Evolutionary conservation across 2,888 invertebrate species (phyloP).

Genomic region (Proisotoma minuta): DNA sequence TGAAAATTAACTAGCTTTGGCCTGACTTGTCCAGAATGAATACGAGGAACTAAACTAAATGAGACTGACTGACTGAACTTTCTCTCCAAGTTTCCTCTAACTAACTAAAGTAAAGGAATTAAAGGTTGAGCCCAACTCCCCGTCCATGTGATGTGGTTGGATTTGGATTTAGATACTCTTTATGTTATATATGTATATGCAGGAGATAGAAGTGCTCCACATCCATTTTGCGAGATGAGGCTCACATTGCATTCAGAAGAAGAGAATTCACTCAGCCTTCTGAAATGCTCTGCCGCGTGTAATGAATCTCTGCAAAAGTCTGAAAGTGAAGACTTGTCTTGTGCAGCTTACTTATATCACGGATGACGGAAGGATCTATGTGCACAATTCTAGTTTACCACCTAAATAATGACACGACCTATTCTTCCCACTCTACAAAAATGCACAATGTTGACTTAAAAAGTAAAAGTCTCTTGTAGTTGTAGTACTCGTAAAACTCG

Average conservation of each 20-base stretch:
- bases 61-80: slow-evolving; percentile 2
- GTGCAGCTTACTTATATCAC: background rate
- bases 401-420: no score
- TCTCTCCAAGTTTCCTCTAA: background rate
- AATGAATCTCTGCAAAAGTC: slow-evolving; percentile 13
- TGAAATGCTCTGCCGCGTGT: slow-evolving; percentile 5
- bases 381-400: no score
- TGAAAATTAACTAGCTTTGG: slow-evolving; percentile 16
- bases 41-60: background rate
- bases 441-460: no score
- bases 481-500: no score
- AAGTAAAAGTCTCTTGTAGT: no score
- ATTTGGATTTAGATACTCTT: background rate
- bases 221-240: no score
- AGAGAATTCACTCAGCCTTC: background rate
- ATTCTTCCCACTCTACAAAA: no score
- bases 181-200: background rate
- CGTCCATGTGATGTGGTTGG: background rate
- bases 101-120: background rate
- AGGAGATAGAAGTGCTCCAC: no score
- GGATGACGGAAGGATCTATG: no score
- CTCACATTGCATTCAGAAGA: background rate
- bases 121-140: background rate
- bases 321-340: slow-evolving; percentile 8
- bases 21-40: slow-evolving; percentile 1